A percentile compares a stretch with the other conserved stretches of the same genome.
Conservation (phyloP, 1,140 invertebrate species). For the Pseudomyrmex dendroicus region DNA sequence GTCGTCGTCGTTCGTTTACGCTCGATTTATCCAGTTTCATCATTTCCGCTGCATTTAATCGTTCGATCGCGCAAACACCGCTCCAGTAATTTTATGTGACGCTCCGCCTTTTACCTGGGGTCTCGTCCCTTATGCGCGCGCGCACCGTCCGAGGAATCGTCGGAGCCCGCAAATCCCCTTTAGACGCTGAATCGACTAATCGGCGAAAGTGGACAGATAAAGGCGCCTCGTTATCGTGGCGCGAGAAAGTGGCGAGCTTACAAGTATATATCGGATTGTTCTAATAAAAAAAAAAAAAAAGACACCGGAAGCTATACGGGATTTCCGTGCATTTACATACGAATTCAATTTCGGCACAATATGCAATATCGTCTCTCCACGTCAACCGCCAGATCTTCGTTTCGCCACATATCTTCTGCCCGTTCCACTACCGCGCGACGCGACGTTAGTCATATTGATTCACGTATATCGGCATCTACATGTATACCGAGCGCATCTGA, state of each 20-base stretch:
- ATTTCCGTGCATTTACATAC: slow-evolving; percentile 51
- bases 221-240: not conserved
- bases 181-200: slow-evolving; percentile 44
- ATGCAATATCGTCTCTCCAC: slow-evolving; percentile 48
- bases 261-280: slow-evolving; percentile 23
- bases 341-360: slow-evolving; percentile 58
- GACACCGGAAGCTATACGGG: not conserved
- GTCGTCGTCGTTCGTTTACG: not conserved
- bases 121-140: too few species aligned
- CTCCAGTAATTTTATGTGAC: slow-evolving; percentile 35
- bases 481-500: not conserved
- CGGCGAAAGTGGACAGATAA: slow-evolving; percentile 37
- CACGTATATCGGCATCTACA: slow-evolving; percentile 26
- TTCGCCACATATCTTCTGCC: slow-evolving; percentile 32
- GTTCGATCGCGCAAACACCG: slow-evolving; percentile 30
- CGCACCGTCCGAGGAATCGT: not conserved
- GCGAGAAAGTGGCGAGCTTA: not conserved
- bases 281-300: slow-evolving; percentile 16
- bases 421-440: slow-evolving; percentile 4
- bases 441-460: slow-evolving; percentile 56
- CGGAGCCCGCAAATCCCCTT: not conserved
- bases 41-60: slow-evolving; percentile 41
- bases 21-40: slow-evolving; percentile 40
- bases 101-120: not conserved
- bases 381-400: slow-evolving; percentile 49